phyloP scores from a whole-genome alignment of 2,797 vertebrate species.

The Perodicticus potto region DNA sequence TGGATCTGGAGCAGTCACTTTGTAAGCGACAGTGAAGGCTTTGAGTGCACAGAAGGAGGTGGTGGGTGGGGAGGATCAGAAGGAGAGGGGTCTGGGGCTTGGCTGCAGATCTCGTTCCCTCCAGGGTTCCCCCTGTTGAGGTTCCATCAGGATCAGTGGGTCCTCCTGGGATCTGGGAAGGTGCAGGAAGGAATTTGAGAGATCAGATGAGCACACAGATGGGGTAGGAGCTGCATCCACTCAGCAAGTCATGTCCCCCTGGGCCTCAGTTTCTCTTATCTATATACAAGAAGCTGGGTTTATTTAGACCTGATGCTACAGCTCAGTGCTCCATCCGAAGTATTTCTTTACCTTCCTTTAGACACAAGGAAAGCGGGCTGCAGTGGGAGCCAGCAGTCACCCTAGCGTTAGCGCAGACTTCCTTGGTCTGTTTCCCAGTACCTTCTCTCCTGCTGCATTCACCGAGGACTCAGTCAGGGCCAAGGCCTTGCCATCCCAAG shows the following conservation, averaged over 20 bases:
- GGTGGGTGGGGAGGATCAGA: neutral
- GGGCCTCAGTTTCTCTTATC: conserved; percentile 1
- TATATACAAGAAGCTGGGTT: neutral
- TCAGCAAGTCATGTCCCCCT: no score
- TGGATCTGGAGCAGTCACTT: neutral
- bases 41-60: neutral
- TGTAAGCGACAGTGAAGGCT: neutral
- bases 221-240: neutral
- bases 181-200: neutral
- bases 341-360: neutral
- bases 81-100: no score
- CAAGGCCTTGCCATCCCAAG: neutral
- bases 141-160: neutral
- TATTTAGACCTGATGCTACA: neutral
- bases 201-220: neutral
- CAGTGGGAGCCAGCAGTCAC: neutral
- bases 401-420: neutral
- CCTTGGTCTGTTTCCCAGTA: neutral
- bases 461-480: no score
- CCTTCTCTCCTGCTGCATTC: neutral
- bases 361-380: fast-evolving
- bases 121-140: neutral
- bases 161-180: neutral
- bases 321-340: fast-evolving
- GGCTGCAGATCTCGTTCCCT: neutral